A percentile compares a stretch with the other conserved stretches of the same genome.
phyloP scores from a whole-genome alignment of 2,888 invertebrate species.

The Rhagium mordax region DNA sequence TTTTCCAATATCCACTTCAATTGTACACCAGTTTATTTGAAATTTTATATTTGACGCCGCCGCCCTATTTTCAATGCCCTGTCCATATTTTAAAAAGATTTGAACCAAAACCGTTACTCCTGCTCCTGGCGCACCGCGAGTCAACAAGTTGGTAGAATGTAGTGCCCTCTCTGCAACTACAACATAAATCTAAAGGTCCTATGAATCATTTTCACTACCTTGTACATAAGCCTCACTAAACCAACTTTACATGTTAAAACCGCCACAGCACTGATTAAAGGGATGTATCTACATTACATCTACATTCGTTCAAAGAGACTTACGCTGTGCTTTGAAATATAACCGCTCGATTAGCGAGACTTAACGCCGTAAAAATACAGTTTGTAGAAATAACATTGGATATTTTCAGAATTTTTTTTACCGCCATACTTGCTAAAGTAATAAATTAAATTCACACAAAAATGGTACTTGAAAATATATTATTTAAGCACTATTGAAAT shows the following conservation, averaged over 20 bases:
- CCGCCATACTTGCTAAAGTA: too few species aligned
- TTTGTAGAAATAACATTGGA: too few species aligned
- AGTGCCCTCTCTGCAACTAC: background rate
- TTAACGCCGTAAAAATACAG: background rate
- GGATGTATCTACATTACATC: background rate
- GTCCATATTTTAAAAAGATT: too few species aligned
- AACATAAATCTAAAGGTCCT: background rate
- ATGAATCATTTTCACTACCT: background rate
- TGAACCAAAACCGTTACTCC: background rate
- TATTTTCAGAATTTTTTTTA: too few species aligned
- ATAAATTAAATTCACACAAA: too few species aligned
- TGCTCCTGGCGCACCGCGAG: background rate
- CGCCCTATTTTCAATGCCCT: too few species aligned
- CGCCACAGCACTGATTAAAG: background rate
- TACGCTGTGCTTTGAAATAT: too few species aligned
- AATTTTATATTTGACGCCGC: too few species aligned
- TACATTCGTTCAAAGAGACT: background rate
- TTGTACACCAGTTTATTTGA: too few species aligned
- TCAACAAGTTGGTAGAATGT: background rate
- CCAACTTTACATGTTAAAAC: background rate
- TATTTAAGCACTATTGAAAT: too few species aligned
- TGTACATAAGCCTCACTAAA: background rate
- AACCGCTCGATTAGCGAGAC: background rate
- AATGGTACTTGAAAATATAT: too few species aligned
- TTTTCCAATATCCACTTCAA: too few species aligned